Percentiles rank a stretch among this genome's conserved stretches.
phyloP scores from a whole-genome alignment of 1,140 invertebrate species.

The Dinothrombium tinctorium region DNA sequence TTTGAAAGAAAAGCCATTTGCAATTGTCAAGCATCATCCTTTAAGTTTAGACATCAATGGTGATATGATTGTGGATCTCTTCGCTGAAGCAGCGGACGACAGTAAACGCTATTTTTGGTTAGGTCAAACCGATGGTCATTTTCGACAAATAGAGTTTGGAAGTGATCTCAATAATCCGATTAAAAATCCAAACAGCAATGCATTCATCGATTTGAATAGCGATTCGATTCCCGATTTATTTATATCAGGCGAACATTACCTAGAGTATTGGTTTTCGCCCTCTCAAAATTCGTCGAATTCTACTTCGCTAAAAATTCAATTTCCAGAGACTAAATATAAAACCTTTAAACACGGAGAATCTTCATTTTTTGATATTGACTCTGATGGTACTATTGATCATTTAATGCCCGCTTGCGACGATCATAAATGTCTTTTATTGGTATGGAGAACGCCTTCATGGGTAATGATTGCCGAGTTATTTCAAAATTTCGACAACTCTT shows the following conservation, averaged over 20 bases:
- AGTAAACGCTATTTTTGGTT: conserved; percentile 1
- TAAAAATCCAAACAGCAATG: conserved; percentile 53
- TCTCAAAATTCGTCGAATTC: not conserved
- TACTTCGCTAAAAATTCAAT: not conserved
- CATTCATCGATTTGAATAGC: conserved; percentile 49
- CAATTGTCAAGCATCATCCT: conserved; percentile 44
- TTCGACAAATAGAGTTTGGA: no score
- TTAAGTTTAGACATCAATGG: conserved; percentile 66
- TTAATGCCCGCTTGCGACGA: conserved; percentile 47
- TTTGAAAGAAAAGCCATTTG: conserved; percentile 17
- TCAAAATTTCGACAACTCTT: not conserved
- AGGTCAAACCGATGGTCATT: not conserved
- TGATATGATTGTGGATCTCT: conserved; percentile 81
- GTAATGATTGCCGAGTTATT: not conserved
- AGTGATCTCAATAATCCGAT: conserved; percentile 21
- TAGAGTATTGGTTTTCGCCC: conserved; percentile 13
- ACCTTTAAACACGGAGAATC: conserved; percentile 50
- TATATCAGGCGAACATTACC: conserved; percentile 35
- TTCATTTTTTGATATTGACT: conserved; percentile 48
- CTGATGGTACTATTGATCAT: conserved; percentile 50
- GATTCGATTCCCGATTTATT: conserved; percentile 47
- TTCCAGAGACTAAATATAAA: not conserved
- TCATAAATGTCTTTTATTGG: not conserved
- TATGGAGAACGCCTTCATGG: not conserved
- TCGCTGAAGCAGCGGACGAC: conserved; percentile 33